Evolutionary conservation across 2,888 invertebrate species (phyloP), one percentile per base, ranked within the genome.

Genomic region (Macrosoma leucophasiata): DNA sequence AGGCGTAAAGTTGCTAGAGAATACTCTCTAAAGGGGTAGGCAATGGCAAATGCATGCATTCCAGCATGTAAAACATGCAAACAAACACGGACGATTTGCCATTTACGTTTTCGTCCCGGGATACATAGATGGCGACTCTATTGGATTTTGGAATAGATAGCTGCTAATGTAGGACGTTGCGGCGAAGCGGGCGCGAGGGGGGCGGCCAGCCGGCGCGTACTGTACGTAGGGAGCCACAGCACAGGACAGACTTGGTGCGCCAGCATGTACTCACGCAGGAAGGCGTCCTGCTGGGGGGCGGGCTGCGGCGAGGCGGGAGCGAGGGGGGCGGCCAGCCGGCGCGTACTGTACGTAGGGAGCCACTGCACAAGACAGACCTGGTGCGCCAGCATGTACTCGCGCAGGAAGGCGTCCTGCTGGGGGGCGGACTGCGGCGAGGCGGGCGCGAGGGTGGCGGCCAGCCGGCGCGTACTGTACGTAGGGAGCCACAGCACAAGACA

Each of bases 191-290:
- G 89, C 29, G 88, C 87, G 23, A 95, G 76, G 41, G 97, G 86
- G 56, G 91, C 91, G 35, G 92, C 89, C 67, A 95, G 93, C 41
- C 95, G 93, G 44, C 52, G 55, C 47, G 69, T 68, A 96, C 77
- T 96, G 92, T 57, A 98, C 96, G 74, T 98, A 97, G 85, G n/a
- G n/a, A n/a, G n/a, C n/a, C n/a, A n/a, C n/a, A n/a, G n/a, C n/a
- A n/a, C n/a, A n/a, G n/a, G n/a, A n/a, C n/a, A n/a, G n/a, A 95
- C 95, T 84, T 92, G 92, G 61, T 93, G 91, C 25, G 92, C 92
- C 50, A 90, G 88, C 60, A 96, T 88, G 79, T 94, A 97, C 78
- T 97, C 96, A 50, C 92, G 88, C 35, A 97, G 85, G 79, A 95
- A 96, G 49, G 91, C 88, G 21, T 89, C 87, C 71, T 95, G 95